Evolutionary conservation across 2,113 vertebrate genomes (phyloP).

Genomic region (Telmatochromis sp.): DNA sequence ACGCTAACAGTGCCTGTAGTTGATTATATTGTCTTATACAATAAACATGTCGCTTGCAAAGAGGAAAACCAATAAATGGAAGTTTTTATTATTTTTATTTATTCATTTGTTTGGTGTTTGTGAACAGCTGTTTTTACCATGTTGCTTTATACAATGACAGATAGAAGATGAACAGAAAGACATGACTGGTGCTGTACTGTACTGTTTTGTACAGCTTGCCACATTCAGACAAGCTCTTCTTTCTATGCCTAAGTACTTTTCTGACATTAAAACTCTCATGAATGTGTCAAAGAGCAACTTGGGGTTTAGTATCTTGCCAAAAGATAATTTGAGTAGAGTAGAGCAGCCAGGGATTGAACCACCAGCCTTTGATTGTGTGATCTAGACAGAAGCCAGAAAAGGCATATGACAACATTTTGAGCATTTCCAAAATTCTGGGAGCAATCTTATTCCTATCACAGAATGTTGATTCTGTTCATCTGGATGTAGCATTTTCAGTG

Average conservation of each 20-base stretch:
- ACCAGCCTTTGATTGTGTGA: neutral
- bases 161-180: neutral
- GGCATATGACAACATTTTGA: neutral
- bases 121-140: neutral
- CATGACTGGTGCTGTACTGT: neutral
- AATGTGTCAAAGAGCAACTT: neutral
- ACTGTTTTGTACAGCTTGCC: neutral
- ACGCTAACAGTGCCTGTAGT: neutral
- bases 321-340: neutral
- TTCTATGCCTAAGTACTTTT: neutral
- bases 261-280: neutral
- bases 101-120: neutral
- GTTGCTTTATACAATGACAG: neutral
- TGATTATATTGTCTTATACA: neutral
- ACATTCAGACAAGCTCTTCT: neutral
- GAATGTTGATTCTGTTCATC: neutral
- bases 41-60: neutral
- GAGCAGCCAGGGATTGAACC: neutral
- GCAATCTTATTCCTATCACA: neutral
- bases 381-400: neutral
- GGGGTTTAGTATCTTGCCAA: neutral
- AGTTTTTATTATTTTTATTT: neutral
- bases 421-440: neutral
- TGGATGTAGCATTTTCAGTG: neutral
- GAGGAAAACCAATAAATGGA: neutral